Percentiles rank a stretch among this genome's conserved stretches.
Evolutionary conservation across 2,888 invertebrate genomes (phyloP).

Genomic region (Conomelus anceps): DNA sequence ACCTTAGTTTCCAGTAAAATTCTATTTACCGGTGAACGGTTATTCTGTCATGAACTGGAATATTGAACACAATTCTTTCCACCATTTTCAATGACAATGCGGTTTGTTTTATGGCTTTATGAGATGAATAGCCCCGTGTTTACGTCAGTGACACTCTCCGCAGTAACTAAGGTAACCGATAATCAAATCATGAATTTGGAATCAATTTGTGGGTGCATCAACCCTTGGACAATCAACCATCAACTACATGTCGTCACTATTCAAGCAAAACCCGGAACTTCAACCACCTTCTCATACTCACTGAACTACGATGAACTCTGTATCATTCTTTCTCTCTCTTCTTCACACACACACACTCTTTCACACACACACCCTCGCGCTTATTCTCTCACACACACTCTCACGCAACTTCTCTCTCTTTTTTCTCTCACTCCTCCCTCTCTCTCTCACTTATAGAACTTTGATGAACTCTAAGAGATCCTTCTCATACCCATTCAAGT

Average conservation of each 20-base stretch:
- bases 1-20: too few species aligned
- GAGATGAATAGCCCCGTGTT: neutral
- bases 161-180: neutral
- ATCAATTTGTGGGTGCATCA: neutral
- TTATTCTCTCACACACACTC: too few species aligned
- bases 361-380: too few species aligned
- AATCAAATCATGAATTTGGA: neutral
- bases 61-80: too few species aligned
- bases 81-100: too few species aligned
- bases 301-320: neutral
- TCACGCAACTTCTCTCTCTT: too few species aligned
- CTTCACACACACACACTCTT: too few species aligned
- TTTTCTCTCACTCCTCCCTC: too few species aligned
- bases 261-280: neutral
- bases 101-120: too few species aligned
- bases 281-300: neutral
- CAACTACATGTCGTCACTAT: neutral
- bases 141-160: neutral
- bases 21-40: too few species aligned
- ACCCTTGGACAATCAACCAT: neutral
- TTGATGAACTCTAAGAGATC: neutral
- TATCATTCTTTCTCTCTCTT: too few species aligned
- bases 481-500: neutral
- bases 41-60: too few species aligned
- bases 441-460: neutral